phyloP scores from a whole-genome alignment of 2,888 invertebrate genomes.

The Cantharis flavilabris region DNA sequence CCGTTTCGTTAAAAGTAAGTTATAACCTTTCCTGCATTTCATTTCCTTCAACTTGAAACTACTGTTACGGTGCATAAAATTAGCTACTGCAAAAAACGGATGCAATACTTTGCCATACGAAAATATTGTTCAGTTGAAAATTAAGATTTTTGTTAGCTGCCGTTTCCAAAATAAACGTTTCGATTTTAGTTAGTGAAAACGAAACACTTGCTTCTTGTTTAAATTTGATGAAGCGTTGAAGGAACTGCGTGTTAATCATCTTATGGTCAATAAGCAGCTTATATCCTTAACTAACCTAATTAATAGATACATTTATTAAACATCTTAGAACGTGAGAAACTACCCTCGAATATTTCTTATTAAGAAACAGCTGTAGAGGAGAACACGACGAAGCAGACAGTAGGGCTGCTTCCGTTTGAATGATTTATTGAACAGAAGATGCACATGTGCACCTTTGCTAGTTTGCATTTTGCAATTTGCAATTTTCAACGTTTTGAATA shows the following conservation, averaged over 20 bases:
- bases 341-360: constrained; percentile 26
- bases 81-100: not conserved
- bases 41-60: not conserved
- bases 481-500: constrained; percentile 11
- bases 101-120: no score
- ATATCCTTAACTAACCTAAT: constrained; percentile 4
- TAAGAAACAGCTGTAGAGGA: constrained; percentile 33
- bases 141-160: no score
- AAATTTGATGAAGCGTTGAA: not conserved
- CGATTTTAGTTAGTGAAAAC: not conserved
- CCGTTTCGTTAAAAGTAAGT: not conserved
- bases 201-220: not conserved
- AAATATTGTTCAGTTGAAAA: no score
- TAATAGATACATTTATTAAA: constrained; percentile 9
- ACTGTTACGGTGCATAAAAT: not conserved
- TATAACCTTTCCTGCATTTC: not conserved
- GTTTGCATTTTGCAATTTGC: constrained; percentile 25
- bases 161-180: not conserved
- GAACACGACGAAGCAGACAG: constrained; percentile 43
- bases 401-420: constrained; percentile 53
- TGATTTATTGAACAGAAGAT: constrained; percentile 48
- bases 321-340: constrained; percentile 26
- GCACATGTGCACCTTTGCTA: constrained; percentile 40
- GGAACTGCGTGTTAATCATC: not conserved
- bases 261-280: not conserved